Base-by-base conservation (phyloP, 1,140 invertebrate species). In the Gonioctena quinquepunctata region DNA sequence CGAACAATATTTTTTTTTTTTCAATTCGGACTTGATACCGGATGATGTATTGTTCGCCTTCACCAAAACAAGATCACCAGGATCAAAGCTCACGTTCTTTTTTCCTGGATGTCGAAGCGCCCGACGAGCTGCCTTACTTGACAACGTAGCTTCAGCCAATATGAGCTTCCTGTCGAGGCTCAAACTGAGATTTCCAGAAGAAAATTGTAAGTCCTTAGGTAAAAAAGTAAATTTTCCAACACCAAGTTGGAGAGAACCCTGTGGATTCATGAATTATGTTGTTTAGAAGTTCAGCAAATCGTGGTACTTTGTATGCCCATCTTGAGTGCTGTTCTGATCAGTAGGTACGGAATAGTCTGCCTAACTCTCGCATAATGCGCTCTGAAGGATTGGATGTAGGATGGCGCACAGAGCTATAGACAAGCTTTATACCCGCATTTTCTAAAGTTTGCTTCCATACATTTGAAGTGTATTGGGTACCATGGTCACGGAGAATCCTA, bases 231-330 rank as follows among this genome's bases (percentile, higher is more conserved):
- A n/a, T n/a, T n/a, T n/a, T n/a, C n/a, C n/a, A n/a, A n/a, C n/a
- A n/a, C 28, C 28, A 11, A 33, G 28, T 33, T 13, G 28, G 66
- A 2, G 66, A 16, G 28, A 42, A 68, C 13, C 66, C 66, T 2
- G 66, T 68, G n/a, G 56, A 48, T 21, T 68, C 66, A 62, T 62
- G 50, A 6, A 60, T 49, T 3, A 69, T 48, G 13, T 25, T n/a
- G 33, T 69, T 69, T 13, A 64, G 23, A 21, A 42, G 26, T 33
- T 64, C 48, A 11, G 28, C 28, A 11, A 69, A 52, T 13, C 54
- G 11, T 8, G 25, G 59, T 6, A 69, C 33, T n/a, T 69, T 27
- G 11, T n/a, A 64, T 3, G 68, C 28, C 60, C 59, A 69, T 16
- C 26, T 63, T 3, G 68, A 21, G 28, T 69, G 68, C 27, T 69